A percentile compares a stretch with the other conserved stretches of the same genome.
Conservation (phyloP, 1,140 invertebrate genomes). For the Platyscapa corneri region DNA sequence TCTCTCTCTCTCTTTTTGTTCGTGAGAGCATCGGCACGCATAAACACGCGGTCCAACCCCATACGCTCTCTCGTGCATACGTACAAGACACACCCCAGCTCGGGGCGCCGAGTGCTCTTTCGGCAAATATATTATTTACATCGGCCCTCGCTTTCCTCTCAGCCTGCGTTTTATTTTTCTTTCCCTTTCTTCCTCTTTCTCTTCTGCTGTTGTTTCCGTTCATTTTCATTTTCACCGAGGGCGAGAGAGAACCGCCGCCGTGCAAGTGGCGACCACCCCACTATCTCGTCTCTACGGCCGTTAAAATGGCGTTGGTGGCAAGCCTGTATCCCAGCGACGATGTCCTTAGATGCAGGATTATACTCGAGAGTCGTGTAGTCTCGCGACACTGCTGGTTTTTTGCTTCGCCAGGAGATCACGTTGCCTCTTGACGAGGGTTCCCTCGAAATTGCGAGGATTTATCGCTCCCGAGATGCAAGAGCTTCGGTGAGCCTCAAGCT, state of each 20-base stretch:
- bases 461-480: constrained; percentile 33
- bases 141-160: constrained; percentile 17
- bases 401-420: neutral
- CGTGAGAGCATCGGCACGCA: neutral
- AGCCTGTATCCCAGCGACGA: neutral
- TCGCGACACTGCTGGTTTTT: constrained; percentile 9
- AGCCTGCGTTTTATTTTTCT: constrained; percentile 38
- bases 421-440: constrained; percentile 46
- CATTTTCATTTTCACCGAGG: constrained; percentile 34
- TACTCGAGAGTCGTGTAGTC: constrained; percentile 18
- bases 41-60: constrained; percentile 34
- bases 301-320: constrained; percentile 49
- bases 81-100: constrained; percentile 43
- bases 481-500: neutral
- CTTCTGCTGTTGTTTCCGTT: constrained; percentile 4
- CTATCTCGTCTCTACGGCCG: neutral
- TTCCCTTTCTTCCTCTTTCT: neutral
- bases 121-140: constrained; percentile 54
- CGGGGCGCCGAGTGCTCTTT: constrained; percentile 45
- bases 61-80: constrained; percentile 5
- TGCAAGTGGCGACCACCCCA: neutral
- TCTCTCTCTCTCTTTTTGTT: neutral
- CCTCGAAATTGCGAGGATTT: constrained; percentile 40
- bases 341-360: constrained; percentile 45
- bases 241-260: neutral